Conservation (phyloP, 2,797 vertebrate genomes). For the Morus bassanus region DNA sequence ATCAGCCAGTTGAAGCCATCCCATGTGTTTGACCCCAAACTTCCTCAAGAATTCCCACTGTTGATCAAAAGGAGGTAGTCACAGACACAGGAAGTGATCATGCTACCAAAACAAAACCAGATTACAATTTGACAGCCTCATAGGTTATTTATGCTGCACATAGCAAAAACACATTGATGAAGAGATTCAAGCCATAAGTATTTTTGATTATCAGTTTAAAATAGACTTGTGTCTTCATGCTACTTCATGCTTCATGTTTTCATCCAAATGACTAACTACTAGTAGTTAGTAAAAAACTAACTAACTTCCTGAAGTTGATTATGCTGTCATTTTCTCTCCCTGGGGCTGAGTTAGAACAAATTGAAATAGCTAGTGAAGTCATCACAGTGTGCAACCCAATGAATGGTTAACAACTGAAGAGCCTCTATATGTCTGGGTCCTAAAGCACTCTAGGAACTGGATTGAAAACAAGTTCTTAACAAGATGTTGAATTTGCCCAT, state of each 20-base stretch:
- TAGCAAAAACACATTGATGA: neutral
- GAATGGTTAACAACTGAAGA: neutral
- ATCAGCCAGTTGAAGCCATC: neutral
- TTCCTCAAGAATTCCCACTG: neutral
- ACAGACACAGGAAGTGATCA: slow-evolving; percentile 29
- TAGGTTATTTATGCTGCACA: neutral
- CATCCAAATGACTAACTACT: neutral
- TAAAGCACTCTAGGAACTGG: neutral
- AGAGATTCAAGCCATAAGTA: neutral
- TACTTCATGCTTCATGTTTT: neutral
- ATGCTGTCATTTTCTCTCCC: neutral
- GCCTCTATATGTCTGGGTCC: neutral
- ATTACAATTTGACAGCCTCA: neutral
- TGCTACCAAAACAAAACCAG: neutral
- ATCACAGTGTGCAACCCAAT: neutral
- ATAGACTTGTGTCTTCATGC: neutral
- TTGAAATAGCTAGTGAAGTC: neutral
- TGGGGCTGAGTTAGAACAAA: neutral
- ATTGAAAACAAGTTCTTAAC: neutral
- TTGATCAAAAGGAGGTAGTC: neutral
- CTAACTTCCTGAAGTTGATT: neutral
- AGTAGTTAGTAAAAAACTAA: neutral
- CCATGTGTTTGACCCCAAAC: neutral
- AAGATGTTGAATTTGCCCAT: neutral
- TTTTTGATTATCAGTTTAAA: neutral